Base-by-base conservation (phyloP, 2,797 vertebrate species). In the Sebastes matsubarae region DNA sequence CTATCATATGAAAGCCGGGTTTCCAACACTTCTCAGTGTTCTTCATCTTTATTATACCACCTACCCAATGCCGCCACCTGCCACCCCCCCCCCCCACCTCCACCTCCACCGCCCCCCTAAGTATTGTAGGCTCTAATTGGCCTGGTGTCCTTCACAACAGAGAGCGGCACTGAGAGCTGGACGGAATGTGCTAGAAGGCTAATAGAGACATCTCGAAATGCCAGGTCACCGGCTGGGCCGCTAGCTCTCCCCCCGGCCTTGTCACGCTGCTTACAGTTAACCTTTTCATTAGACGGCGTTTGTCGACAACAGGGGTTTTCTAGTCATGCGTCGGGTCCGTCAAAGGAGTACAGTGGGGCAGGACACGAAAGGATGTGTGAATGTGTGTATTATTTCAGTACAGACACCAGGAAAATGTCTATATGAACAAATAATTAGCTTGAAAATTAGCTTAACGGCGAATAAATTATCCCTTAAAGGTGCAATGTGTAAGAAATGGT, bases 151-250 rank as follows among this genome's bases (percentile, higher is more conserved):
- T 93, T 93, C 93, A 85, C 83, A 18, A 70, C 75, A 32, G 61
- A 88, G 81, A 75, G 78, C 10, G 29, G 57, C 4, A 85, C 81
- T 73, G 82, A 79, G 85, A 78, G 82, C 83, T 60, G 86, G 81
- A 77, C 20, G 50, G 77, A 58, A 85, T 42, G 68, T 76, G 85
- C 89, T 71, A 79, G 85, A 84, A 38, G 79, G 90, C 91, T 90
- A 91, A 94, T 88, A 86, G 81, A 93, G 92, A 93, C 80, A 27
- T 91, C 92, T 93, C 29, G 25, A 95, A 95, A 95, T 93, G 94
- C 94, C 94, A 95, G 90, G 90, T 93, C 90, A 89, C 84, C 24
- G 80, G 75, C 91, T 64, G 72, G 85, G 84, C 87, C 22, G 74
- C 92, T 68, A 73, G 61, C 88, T 86, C 90, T 88, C 80, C 80